These are phyloP conservation scores for Microctonus hyperodae DNA, from an alignment of 2,888 invertebrate genomes.

Conservation along the genomic window DNA sequence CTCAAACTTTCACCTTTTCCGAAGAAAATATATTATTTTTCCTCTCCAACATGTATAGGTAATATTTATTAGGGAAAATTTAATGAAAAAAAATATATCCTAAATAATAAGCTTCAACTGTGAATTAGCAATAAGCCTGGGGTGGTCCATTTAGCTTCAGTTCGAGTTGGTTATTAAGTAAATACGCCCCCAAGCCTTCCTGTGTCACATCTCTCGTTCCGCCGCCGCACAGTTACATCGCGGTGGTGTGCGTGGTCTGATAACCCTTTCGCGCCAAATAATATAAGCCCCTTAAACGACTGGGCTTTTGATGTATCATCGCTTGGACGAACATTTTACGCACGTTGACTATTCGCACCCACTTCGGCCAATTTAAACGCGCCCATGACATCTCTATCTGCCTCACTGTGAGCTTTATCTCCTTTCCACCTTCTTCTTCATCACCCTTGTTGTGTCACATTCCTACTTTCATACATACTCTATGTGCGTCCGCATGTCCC, in stretches of 20 bases:
- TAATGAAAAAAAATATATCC: constrained; percentile 1
- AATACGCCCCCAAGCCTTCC: constrained; percentile 43
- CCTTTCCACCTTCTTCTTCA: constrained; percentile 21
- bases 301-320: constrained; percentile 59
- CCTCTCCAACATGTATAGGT: no score
- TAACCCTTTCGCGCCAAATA: constrained; percentile 60
- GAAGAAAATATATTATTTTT: no score
- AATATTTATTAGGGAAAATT: neutral
- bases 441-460: constrained; percentile 15
- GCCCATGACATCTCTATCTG: constrained; percentile 16
- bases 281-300: constrained; percentile 57
- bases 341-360: constrained; percentile 37
- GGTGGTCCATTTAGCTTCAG: constrained; percentile 47
- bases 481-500: constrained; percentile 1
- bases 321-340: constrained; percentile 56
- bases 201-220: constrained; percentile 3
- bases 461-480: neutral
- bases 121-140: constrained; percentile 50
- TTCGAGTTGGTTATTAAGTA: constrained; percentile 53
- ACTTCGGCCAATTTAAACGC: constrained; percentile 48
- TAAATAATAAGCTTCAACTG: constrained; percentile 34
- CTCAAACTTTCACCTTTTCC: no score
- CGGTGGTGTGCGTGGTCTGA: constrained; percentile 43
- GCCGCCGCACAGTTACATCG: constrained; percentile 28
- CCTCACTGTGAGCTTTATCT: constrained; percentile 24